Conservation (phyloP, 2,888 invertebrate species). For the Lasius fuliginosus region DNA sequence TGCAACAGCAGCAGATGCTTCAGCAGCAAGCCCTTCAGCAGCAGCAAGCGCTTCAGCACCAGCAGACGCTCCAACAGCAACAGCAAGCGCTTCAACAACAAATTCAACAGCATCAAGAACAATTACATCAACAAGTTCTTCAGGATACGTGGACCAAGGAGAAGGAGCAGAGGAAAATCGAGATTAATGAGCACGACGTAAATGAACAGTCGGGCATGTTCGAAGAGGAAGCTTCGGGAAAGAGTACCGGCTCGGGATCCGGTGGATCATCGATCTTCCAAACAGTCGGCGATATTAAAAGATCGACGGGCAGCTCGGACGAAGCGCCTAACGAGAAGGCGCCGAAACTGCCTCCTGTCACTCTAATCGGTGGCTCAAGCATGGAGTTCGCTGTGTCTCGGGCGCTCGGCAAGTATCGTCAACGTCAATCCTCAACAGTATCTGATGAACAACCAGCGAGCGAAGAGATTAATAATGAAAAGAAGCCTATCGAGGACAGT, state of each 20-base stretch:
- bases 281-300: slow-evolving; percentile 92
- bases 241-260: slow-evolving; percentile 88
- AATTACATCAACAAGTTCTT: slow-evolving; percentile 81
- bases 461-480: slow-evolving; percentile 87
- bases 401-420: slow-evolving; percentile 93
- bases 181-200: slow-evolving; percentile 88
- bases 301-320: slow-evolving; percentile 88
- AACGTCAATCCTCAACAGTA: slow-evolving; percentile 91
- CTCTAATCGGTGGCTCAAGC: slow-evolving; percentile 89
- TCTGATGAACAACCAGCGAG: slow-evolving; percentile 90
- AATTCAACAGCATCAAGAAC: slow-evolving; percentile 81
- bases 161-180: slow-evolving; percentile 87
- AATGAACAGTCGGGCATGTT: slow-evolving; percentile 88
- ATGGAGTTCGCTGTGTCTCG: slow-evolving; percentile 95
- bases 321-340: slow-evolving; percentile 87
- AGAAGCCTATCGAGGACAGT: slow-evolving; percentile 81
- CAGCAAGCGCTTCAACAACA: slow-evolving; percentile 81
- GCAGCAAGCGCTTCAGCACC: slow-evolving; percentile 76
- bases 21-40: slow-evolving; percentile 80
- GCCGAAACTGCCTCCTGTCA: slow-evolving; percentile 87
- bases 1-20: slow-evolving; percentile 60
- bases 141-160: slow-evolving; percentile 87
- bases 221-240: slow-evolving; percentile 89
- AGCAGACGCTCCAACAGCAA: slow-evolving; percentile 74
- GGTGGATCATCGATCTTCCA: slow-evolving; percentile 90